These are phyloP conservation scores for Rutilus rutilus DNA, from an alignment of 2,113 vertebrate species.

Conservation along the genomic window DNA sequence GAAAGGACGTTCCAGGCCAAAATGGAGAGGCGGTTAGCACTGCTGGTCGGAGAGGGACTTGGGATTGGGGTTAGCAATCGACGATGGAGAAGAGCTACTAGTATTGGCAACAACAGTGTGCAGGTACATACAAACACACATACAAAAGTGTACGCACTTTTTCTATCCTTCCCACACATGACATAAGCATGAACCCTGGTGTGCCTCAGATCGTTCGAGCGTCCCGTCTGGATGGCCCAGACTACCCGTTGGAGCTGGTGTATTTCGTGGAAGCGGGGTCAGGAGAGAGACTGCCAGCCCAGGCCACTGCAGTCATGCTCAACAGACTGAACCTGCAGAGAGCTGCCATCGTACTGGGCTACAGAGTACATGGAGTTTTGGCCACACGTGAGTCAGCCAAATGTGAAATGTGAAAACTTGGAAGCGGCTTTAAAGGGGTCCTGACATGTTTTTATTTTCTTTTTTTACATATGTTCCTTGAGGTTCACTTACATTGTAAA, in stretches of 20 bases:
- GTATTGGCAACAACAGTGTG: conserved; percentile 84
- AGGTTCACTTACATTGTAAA: too few species aligned
- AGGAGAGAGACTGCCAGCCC: conserved; percentile 84
- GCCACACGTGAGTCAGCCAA: conserved; percentile 78
- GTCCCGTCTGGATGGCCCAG: conserved; percentile 79
- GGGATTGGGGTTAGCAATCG: conserved; percentile 71
- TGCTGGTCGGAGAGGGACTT: conserved; percentile 87
- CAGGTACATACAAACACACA: conserved; percentile 80
- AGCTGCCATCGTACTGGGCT: conserved; percentile 93
- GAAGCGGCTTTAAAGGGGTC: too few species aligned
- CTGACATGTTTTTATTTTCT: too few species aligned
- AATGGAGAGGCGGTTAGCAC: conserved; percentile 91
- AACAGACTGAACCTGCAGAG: conserved; percentile 92
- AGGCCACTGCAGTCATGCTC: conserved; percentile 83
- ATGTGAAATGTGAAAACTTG: too few species aligned
- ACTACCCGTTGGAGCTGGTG: conserved; percentile 87
- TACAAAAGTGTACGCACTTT: background rate
- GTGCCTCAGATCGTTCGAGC: conserved; percentile 87
- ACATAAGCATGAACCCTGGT: background rate
- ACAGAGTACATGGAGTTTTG: conserved; percentile 85
- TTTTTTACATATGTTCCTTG: too few species aligned
- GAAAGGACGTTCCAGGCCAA: conserved; percentile 90
- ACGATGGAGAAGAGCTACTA: conserved; percentile 86
- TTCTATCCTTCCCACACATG: background rate
- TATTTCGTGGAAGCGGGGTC: conserved; percentile 92